These are phyloP conservation scores for Caenorhabditis afra DNA, from an alignment of 2,888 invertebrate genomes.

Conservation along the genomic window DNA sequence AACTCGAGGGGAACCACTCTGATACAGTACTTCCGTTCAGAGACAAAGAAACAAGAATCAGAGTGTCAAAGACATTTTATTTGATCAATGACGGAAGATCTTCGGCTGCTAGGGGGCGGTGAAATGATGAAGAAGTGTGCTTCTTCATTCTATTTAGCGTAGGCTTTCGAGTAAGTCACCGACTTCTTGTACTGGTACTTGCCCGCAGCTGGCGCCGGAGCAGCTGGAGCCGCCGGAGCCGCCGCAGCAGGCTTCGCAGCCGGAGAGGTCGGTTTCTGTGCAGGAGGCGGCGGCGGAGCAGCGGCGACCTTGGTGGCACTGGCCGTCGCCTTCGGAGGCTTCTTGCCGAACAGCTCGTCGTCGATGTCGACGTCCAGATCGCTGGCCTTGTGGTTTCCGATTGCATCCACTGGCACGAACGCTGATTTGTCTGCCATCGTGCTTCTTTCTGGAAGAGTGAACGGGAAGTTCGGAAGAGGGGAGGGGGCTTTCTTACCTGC, in stretches of 20 bases:
- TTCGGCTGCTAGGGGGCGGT: no score
- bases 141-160: constrained; percentile 44
- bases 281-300: constrained; percentile 34
- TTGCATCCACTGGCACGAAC: constrained; percentile 64
- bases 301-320: constrained; percentile 31
- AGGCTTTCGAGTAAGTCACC: constrained; percentile 47
- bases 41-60: no score
- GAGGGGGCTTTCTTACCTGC: no score
- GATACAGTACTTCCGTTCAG: no score
- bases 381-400: constrained; percentile 58
- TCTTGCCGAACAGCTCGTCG: constrained; percentile 63
- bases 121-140: no score
- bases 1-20: no score
- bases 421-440: constrained; percentile 65
- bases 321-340: constrained; percentile 43
- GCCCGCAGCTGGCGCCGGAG: not conserved
- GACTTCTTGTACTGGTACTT: constrained; percentile 58
- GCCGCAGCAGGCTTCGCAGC: constrained; percentile 27
- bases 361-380: constrained; percentile 63
- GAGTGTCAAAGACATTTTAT: no score
- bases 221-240: no score
- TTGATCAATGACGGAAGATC: no score
- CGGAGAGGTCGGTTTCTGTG: constrained; percentile 16
- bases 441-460: constrained; percentile 34
- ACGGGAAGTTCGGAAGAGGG: constrained; percentile 10